phyloP scores from a whole-genome alignment of 2,113 vertebrate species.

The Tenebrosternarchus preto region DNA sequence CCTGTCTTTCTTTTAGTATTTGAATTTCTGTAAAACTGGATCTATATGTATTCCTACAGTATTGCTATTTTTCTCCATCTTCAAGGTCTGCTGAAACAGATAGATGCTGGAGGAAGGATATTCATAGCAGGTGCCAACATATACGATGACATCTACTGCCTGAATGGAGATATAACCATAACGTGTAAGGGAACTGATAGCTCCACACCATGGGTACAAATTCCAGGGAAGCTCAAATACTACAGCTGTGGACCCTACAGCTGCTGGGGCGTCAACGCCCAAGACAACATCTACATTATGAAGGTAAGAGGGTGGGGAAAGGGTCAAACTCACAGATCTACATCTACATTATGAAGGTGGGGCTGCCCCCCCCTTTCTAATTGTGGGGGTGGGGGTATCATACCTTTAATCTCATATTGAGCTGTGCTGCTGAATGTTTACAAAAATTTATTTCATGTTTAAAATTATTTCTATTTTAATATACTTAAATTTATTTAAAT shows the following conservation, averaged over 20 bases:
- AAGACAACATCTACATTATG: not conserved
- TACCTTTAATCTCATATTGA: no score
- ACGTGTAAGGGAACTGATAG: no score
- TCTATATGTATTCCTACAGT: no score
- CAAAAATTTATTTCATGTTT: no score
- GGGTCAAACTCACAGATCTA: no score
- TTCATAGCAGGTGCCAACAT: conserved; percentile 9
- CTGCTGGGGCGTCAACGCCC: conserved; percentile 40
- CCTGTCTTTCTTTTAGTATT: not conserved
- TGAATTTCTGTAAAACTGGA: not conserved
- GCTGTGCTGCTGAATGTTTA: no score
- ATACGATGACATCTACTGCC: not conserved
- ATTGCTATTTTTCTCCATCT: not conserved
- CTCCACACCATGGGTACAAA: conserved; percentile 3
- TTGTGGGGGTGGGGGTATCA: no score
- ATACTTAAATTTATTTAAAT: no score
- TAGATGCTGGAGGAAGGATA: conserved; percentile 5
- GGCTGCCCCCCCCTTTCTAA: no score
- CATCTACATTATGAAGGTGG: no score
- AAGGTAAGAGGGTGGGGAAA: conserved; percentile 7
- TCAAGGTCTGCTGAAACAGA: conserved; percentile 29
- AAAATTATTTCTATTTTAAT: no score
- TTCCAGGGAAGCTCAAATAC: conserved; percentile 43
- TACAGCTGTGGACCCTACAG: conserved; percentile 48
- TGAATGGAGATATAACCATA: not conserved